A percentile compares a stretch with the other conserved stretches of the same genome.
These are phyloP conservation scores for Dendrolimus houi DNA, from an alignment of 2,888 invertebrate genomes.

Conservation along the genomic window DNA sequence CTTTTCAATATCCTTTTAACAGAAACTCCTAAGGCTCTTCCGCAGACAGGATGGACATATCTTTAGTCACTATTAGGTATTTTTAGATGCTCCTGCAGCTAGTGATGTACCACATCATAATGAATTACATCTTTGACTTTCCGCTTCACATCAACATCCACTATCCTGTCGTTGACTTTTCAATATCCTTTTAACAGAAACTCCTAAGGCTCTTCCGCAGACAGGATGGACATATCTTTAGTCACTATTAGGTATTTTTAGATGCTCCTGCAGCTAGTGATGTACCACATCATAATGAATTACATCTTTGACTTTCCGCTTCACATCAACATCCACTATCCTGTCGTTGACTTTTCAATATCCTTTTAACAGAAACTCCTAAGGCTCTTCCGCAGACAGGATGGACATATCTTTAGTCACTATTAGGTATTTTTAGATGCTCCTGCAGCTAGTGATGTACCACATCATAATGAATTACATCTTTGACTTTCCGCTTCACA, in stretches of 20 bases:
- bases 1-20: slow-evolving; percentile 27
- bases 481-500: not conserved
- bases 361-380: slow-evolving; percentile 30
- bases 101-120: too few species aligned
- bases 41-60: slow-evolving; percentile 24
- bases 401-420: slow-evolving; percentile 26
- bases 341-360: slow-evolving; percentile 21
- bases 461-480: not conserved
- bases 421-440: slow-evolving; percentile 33
- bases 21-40: slow-evolving; percentile 32
- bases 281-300: too few species aligned
- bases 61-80: slow-evolving; percentile 30
- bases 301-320: too few species aligned
- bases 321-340: slow-evolving; percentile 9
- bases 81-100: slow-evolving; percentile 23
- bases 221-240: slow-evolving; percentile 22
- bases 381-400: slow-evolving; percentile 29
- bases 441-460: slow-evolving; percentile 4
- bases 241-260: slow-evolving; percentile 32
- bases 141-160: slow-evolving; percentile 5
- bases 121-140: not conserved
- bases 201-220: slow-evolving; percentile 31
- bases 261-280: slow-evolving; percentile 17
- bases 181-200: slow-evolving; percentile 31
- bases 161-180: slow-evolving; percentile 12